These are phyloP conservation scores for Cyrtorhinus lividipennis DNA, from an alignment of 1,140 invertebrate species.

Conservation along the genomic window DNA sequence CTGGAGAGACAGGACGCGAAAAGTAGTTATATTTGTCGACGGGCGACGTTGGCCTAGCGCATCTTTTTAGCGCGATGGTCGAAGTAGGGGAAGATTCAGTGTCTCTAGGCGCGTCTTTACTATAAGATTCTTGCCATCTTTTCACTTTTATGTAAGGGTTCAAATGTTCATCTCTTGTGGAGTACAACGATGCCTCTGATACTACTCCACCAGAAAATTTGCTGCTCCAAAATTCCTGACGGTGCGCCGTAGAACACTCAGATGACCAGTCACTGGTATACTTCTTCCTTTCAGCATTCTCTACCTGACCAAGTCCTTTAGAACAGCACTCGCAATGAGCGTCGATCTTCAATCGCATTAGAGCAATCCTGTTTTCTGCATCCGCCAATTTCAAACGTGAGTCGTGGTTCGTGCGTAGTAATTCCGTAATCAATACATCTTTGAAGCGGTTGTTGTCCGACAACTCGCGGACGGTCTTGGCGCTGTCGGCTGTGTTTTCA, in stretches of 20 bases:
- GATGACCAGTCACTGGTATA: not conserved
- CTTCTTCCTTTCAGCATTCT: not conserved
- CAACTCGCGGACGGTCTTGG: not conserved
- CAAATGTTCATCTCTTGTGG: not conserved
- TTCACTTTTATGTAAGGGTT: not conserved
- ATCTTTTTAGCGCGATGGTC: no score
- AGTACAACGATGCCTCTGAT: not conserved
- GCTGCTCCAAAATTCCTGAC: not conserved
- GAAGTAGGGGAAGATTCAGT: no score
- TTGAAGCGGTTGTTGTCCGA: not conserved
- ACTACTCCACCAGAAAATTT: not conserved
- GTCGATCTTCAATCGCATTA: not conserved
- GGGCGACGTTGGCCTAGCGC: no score
- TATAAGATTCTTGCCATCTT: not conserved
- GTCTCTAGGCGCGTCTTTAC: no score
- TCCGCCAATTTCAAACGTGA: not conserved
- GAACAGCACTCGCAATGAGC: constrained; percentile 8
- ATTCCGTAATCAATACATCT: not conserved
- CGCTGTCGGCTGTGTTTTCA: no score
- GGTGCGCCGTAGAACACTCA: not conserved
- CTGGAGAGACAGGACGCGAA: no score
- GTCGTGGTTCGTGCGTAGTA: not conserved
- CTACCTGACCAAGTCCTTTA: not conserved
- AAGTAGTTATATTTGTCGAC: no score
- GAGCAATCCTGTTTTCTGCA: constrained; percentile 6